These are phyloP conservation scores for Cyanocitta stelleri DNA, from an alignment of 2,113 vertebrate genomes.

Conservation along the genomic window DNA sequence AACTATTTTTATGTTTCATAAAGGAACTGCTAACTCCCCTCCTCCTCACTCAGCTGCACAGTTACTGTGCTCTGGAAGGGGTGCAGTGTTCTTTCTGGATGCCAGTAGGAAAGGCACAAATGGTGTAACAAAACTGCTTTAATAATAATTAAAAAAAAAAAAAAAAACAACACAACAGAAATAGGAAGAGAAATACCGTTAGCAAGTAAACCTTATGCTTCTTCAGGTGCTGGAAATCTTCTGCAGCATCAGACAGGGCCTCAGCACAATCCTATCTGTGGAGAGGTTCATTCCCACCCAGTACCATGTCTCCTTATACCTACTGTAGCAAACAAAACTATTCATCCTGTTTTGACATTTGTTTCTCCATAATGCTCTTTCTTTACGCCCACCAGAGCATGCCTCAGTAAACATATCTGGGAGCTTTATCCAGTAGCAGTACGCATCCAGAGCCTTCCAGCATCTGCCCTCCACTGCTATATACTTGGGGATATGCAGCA, in stretches of 20 bases:
- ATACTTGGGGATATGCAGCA: not conserved
- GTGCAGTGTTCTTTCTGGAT: not conserved
- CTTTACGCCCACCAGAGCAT: not conserved
- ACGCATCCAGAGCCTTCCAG: not conserved
- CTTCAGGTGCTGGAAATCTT: not conserved
- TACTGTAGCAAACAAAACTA: not conserved
- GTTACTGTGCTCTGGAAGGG: not conserved
- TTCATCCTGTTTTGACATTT: not conserved
- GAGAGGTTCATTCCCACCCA: not conserved
- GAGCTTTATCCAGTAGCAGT: not conserved
- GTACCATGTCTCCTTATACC: not conserved
- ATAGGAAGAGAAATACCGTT: not conserved
- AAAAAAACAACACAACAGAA: not conserved
- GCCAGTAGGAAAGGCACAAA: not conserved
- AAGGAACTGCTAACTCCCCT: not conserved
- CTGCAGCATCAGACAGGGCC: rapidly evolving
- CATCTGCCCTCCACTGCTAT: not conserved
- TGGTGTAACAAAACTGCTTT: not conserved
- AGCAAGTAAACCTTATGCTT: not conserved
- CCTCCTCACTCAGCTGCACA: not conserved
- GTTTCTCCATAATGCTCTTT: not conserved
- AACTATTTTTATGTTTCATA: not conserved
- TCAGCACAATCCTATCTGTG: rapidly evolving
- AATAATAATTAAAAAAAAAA: not conserved
- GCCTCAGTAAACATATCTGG: not conserved